Percentiles rank a stretch among this genome's conserved stretches.
Conservation (phyloP, 2,113 vertebrate genomes). For the Menidia beryllina region DNA sequence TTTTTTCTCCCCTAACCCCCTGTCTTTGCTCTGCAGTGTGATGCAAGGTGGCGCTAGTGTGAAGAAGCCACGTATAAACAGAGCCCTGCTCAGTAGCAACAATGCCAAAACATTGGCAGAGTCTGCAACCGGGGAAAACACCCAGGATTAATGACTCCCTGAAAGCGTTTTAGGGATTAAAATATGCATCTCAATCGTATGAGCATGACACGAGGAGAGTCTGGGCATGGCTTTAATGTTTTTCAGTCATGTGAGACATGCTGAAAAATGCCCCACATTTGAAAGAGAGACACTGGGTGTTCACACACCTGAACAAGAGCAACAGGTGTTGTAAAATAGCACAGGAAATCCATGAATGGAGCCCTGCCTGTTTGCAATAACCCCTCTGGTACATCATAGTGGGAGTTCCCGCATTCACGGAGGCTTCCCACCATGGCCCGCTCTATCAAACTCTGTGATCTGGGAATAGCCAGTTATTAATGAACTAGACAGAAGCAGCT, state of each 20-base stretch:
- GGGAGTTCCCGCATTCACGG: conserved; percentile 71
- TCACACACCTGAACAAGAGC: conserved; percentile 56
- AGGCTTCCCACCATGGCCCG: conserved; percentile 49
- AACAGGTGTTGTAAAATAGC: conserved; percentile 66
- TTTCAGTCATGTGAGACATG: not conserved
- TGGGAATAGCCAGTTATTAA: conserved; percentile 74
- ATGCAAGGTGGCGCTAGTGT: conserved; percentile 63
- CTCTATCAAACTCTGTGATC: conserved; percentile 68
- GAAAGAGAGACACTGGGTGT: not conserved
- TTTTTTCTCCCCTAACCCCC: conserved; percentile 21
- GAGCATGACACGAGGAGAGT: not conserved
- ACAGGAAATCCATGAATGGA: conserved; percentile 14
- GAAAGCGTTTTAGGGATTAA: conserved; percentile 33
- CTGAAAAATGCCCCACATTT: not conserved
- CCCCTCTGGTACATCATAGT: conserved; percentile 72
- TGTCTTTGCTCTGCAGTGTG: conserved; percentile 22
- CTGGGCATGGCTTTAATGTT: not conserved
- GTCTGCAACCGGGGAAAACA: conserved; percentile 59
- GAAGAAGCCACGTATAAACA: conserved; percentile 59
- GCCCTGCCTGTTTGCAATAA: conserved; percentile 23
- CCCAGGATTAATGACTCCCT: conserved; percentile 46
- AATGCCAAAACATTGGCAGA: conserved; percentile 68
- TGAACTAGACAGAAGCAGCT: conserved; percentile 69
- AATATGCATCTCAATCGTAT: conserved; percentile 32
- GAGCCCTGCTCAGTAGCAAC: conserved; percentile 49